Conservation (phyloP, 2,113 vertebrate species). For the Eublepharis macularius region DNA sequence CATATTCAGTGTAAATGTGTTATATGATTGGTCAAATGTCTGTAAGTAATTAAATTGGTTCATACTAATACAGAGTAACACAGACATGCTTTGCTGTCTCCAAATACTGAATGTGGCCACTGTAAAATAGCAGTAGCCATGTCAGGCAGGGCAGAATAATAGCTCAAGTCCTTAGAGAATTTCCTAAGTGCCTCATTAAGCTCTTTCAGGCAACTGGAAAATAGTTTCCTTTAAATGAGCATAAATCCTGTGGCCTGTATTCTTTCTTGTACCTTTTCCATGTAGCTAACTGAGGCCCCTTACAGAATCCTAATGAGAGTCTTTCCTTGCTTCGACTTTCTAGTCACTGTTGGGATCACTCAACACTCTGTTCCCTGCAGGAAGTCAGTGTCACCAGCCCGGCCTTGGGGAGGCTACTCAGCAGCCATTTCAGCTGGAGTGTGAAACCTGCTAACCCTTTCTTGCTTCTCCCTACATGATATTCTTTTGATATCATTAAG, state of each 20-base stretch:
- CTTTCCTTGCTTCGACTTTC: conserved; percentile 7
- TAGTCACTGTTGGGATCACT: background rate
- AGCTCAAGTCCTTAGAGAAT: background rate
- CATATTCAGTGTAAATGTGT: too few relatives aligned
- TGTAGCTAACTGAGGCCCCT: background rate
- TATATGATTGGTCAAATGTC: too few relatives aligned
- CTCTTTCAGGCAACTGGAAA: background rate
- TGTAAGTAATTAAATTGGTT: too few relatives aligned
- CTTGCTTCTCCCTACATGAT: background rate
- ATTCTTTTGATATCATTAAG: conserved; percentile 4
- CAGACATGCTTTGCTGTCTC: background rate
- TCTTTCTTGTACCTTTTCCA: background rate
- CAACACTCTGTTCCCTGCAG: conserved; percentile 10
- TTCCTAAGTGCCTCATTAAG: background rate
- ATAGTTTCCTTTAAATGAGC: background rate
- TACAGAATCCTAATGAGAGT: conserved; percentile 17
- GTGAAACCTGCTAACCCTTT: background rate
- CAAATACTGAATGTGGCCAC: background rate
- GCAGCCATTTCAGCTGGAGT: background rate
- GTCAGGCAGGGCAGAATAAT: background rate
- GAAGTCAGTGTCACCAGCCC: background rate
- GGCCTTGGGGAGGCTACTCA: conserved; percentile 5
- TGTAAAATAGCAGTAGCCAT: background rate
- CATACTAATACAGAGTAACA: too few relatives aligned
- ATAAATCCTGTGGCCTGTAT: background rate